Conservation (phyloP, 2,113 vertebrate species). For the Orycteropus afer region DNA sequence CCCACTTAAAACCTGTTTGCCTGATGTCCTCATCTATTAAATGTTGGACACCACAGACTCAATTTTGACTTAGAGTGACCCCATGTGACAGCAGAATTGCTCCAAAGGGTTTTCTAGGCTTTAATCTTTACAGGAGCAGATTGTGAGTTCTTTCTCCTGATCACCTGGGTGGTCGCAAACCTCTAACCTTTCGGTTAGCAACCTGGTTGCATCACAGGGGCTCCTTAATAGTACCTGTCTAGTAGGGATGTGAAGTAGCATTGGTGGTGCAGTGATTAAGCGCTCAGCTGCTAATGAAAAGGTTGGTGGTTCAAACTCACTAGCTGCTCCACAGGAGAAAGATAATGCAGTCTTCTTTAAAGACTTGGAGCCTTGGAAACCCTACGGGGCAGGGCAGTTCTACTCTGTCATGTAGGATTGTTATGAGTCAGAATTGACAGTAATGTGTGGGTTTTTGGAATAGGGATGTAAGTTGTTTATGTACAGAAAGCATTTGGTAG, state of each 20-base stretch:
- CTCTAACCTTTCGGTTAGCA: background rate
- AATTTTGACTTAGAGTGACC: background rate
- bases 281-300: background rate
- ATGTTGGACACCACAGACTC: background rate
- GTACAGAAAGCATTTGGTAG: background rate
- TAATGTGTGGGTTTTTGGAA: background rate
- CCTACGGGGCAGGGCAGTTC: background rate
- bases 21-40: background rate
- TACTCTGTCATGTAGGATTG: background rate
- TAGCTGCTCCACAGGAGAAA: too few relatives aligned
- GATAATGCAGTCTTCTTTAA: too few relatives aligned
- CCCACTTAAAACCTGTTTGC: background rate
- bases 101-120: background rate
- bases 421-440: too few relatives aligned
- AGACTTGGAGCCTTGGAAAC: too few relatives aligned
- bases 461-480: background rate
- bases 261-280: background rate
- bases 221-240: background rate
- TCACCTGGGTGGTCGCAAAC: background rate
- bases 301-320: background rate
- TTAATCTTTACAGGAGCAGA: background rate
- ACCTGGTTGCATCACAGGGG: background rate
- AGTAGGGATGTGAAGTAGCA: background rate
- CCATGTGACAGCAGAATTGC: background rate
- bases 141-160: background rate